These are phyloP conservation scores for Thinocorus orbignyianus DNA, from an alignment of 2,113 vertebrate genomes.

Conservation along the genomic window DNA sequence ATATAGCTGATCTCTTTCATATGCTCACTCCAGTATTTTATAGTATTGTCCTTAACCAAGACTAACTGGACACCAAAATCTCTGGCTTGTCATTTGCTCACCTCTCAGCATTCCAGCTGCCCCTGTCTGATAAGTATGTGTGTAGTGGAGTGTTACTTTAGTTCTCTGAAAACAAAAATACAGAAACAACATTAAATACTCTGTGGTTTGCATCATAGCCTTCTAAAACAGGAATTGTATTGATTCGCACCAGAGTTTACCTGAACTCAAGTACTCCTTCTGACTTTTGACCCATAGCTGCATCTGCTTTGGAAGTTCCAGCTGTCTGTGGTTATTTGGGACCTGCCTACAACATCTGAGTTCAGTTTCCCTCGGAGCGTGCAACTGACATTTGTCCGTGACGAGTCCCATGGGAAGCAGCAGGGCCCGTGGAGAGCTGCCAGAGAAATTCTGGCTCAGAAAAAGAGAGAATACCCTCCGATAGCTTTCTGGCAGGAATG, in stretches of 20 bases:
- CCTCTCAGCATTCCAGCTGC: conserved; percentile 26
- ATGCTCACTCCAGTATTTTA: background rate
- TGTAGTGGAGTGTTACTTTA: background rate
- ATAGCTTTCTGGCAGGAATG: background rate
- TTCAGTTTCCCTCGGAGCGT: background rate
- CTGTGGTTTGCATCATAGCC: background rate
- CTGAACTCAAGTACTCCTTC: background rate
- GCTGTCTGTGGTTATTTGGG: background rate
- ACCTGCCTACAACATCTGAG: background rate
- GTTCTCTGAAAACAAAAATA: background rate
- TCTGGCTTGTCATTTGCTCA: background rate
- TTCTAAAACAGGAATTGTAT: background rate
- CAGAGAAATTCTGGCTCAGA: background rate
- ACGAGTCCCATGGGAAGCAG: background rate
- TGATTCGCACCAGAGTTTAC: background rate
- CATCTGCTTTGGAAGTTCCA: background rate
- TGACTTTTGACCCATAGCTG: background rate
- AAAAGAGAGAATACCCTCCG: background rate
- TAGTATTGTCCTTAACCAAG: background rate
- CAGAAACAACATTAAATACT: background rate
- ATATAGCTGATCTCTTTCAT: background rate
- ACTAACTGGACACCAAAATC: background rate
- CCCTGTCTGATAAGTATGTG: background rate
- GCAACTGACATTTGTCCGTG: background rate
- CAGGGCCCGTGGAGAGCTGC: background rate